Base-by-base conservation (phyloP, 2,888 invertebrate species). In the Andrena hattorfiana region DNA sequence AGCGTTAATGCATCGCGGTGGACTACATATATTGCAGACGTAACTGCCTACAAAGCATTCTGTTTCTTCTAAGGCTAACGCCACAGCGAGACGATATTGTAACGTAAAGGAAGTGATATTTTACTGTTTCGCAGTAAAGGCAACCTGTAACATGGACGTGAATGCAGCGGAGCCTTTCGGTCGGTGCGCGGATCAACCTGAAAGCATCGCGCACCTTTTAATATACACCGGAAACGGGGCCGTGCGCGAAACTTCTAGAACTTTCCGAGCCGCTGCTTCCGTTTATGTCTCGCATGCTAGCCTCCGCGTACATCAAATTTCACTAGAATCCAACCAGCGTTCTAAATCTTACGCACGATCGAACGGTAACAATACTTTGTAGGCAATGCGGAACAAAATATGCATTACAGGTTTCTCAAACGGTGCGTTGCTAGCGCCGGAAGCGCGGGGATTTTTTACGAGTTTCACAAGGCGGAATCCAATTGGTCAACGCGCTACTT, bases 191-290 rank as follows among this genome's bases (percentile, higher is more conserved):
- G 73, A 75, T 81, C 85, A 86, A 89, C 88, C 88, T 86, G 85
- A 83, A 81, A 81, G 86, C 86, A 83, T 88, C 88, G 91, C 89
- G 87, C 91, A 92, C 91, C 91, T 91, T 91, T 90, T 91, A 88
- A 88, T 91, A 90, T 86, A 89, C 89, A 89, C 92, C 92, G 92
- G 92, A 92, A 92, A 89, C 81, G 89, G 84, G 87, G 89, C 88
- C 89, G 83, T 88, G 76, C 89, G 85, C 90, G 90, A 91, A 92
- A 89, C 91, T 92, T 92, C 92, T 92, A 92, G 92, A 92, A 92
- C 91, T 86, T 92, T 92, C 90, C 85, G 81, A 51, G 68, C 75
- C 78, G 69, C 56, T 66, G 42, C 35, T 77, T 77, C 68, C 78
- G 56, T 59, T 74, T 54, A 48, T 13, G 69, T 48, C 42, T 16